phyloP scores from a whole-genome alignment of 1,140 invertebrate species.

The Neuroterus valhalla region DNA sequence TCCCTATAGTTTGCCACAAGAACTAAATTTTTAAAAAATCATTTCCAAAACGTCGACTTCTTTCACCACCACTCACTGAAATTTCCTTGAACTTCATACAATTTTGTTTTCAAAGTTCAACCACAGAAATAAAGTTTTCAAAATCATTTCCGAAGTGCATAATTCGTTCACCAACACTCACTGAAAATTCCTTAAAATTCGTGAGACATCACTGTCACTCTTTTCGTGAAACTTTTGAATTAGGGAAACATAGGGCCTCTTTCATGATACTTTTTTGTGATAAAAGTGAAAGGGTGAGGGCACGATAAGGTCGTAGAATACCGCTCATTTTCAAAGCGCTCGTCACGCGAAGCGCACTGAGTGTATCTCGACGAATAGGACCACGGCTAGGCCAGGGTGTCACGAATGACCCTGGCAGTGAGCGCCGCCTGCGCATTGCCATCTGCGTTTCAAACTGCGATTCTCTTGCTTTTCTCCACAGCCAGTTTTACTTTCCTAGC shows the following conservation, averaged over 20 bases:
- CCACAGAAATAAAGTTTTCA: no score
- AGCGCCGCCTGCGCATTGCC: slow-evolving; percentile 70
- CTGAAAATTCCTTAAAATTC: background rate
- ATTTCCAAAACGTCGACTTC: no score
- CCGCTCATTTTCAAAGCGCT: slow-evolving; percentile 61
- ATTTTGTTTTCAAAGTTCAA: no score
- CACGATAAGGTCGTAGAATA: slow-evolving; percentile 35
- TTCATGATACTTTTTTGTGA: background rate
- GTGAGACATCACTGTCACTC: background rate
- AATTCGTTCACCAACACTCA: background rate
- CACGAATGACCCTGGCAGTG: slow-evolving; percentile 72
- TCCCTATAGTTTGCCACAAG: no score
- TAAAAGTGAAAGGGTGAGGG: background rate
- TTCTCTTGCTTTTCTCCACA: slow-evolving; percentile 46
- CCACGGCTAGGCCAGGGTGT: slow-evolving; percentile 55
- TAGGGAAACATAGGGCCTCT: background rate
- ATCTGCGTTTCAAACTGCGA: slow-evolving; percentile 50
- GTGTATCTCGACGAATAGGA: slow-evolving; percentile 55
- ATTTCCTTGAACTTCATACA: no score
- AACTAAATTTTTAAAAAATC: no score
- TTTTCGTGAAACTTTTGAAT: background rate
- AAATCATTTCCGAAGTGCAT: no score
- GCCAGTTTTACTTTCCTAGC: background rate
- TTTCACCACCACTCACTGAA: no score
- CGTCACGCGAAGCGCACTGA: slow-evolving; percentile 64